Percentiles rank a stretch among this genome's conserved stretches.
These are phyloP conservation scores for Coreoperca whiteheadi DNA, from an alignment of 2,113 vertebrate species.

Conservation along the genomic window DNA sequence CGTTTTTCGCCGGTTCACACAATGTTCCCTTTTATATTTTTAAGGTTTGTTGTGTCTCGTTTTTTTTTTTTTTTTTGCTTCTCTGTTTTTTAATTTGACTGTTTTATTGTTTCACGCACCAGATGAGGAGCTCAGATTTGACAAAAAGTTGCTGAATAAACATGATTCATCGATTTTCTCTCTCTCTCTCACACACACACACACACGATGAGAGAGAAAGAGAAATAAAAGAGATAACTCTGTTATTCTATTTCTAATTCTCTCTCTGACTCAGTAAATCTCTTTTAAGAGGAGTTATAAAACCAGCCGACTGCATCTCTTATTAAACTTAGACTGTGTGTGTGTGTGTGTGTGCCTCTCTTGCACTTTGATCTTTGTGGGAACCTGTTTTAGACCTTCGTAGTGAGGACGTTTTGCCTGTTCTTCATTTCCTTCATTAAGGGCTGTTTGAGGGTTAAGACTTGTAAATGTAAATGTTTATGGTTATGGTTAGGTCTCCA, in stretches of 20 bases:
- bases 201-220: background rate
- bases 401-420: background rate
- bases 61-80: background rate
- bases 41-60: background rate
- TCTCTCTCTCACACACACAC: background rate
- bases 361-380: background rate
- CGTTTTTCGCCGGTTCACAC: background rate
- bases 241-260: slow-evolving; percentile 35
- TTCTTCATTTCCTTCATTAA: background rate
- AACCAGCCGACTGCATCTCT: slow-evolving; percentile 41
- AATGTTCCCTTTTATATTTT: background rate
- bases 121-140: background rate
- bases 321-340: slow-evolving; percentile 29
- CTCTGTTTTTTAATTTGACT: background rate
- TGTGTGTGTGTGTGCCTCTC: background rate
- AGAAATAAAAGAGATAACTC: slow-evolving; percentile 35
- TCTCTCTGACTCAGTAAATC: slow-evolving; percentile 48
- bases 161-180: background rate
- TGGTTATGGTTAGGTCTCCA: background rate
- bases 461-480: background rate
- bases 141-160: slow-evolving; percentile 17
- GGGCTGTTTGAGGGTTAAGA: background rate
- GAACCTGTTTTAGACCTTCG: background rate
- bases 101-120: background rate
- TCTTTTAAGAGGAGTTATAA: slow-evolving; percentile 56